Evolutionary conservation across 2,797 vertebrate species (phyloP).

Genomic region (Chiroxiphia lanceolata): DNA sequence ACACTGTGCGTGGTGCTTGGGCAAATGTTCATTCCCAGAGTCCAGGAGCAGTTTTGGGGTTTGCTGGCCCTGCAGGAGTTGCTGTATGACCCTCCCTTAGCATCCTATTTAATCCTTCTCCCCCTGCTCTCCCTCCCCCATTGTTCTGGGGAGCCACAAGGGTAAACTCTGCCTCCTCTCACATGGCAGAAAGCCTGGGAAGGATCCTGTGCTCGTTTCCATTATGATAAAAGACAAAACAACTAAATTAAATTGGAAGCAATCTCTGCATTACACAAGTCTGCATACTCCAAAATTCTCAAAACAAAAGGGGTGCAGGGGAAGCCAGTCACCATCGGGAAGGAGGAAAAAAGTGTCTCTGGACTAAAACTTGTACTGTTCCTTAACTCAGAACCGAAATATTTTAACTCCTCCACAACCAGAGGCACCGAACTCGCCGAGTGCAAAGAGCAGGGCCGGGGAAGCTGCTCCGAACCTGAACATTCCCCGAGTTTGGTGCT

Average conservation of each 20-base stretch:
- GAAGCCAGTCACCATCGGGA: neutral
- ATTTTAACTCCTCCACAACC: constrained; percentile 47
- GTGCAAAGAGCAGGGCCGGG: neutral
- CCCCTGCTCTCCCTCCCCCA: neutral
- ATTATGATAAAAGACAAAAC: constrained; percentile 70
- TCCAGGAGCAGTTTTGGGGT: neutral
- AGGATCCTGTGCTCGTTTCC: constrained; percentile 47
- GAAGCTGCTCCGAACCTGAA: neutral
- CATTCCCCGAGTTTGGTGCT: neutral
- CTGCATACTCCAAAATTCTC: constrained; percentile 48
- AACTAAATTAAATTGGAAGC: constrained; percentile 73
- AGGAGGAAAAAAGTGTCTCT: constrained; percentile 2
- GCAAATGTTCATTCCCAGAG: neutral
- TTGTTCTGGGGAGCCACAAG: neutral
- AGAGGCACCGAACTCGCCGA: neutral
- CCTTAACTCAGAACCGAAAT: constrained; percentile 66
- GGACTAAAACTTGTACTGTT: neutral
- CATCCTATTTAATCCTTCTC: neutral
- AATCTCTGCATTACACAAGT: constrained; percentile 65
- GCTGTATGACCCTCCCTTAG: neutral
- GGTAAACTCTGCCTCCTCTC: neutral
- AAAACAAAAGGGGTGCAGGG: constrained; percentile 60
- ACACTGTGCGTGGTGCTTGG: accelerated
- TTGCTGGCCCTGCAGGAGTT: neutral
- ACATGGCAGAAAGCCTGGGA: constrained; percentile 32